Base-by-base conservation (phyloP, 2,113 vertebrate species). In the Perognathus longimembris region DNA sequence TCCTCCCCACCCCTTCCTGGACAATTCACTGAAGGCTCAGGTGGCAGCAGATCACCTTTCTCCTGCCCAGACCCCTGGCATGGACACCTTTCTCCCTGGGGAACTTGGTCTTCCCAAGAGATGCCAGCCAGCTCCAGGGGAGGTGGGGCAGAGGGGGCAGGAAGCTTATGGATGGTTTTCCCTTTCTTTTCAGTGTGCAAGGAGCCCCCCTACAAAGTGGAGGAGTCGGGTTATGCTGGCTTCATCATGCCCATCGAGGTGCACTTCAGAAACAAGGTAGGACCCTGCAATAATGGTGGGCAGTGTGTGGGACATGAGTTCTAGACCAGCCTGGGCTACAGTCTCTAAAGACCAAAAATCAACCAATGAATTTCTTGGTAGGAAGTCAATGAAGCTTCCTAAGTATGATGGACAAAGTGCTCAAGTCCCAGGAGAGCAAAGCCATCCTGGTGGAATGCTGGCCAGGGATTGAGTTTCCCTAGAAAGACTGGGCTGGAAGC, bases 201-300 rank as follows among this genome's bases (percentile, higher is more conserved):
- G 97, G 99, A 99, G 97, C 99, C 99, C 88, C 99, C 99, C 7
- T 99, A 99, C 98, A 99, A 99, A 97, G 99, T 99, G 97, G 99
- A 99, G 93, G 99, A 99, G 97, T 99, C 99, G 80, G 99, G 99
- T 80, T 99, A 99, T 0, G 99, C 99, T 38, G 99, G 99, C 92
- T 99, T 99, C 98, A 99, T 99, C 96, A 99, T 99, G 99, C 99
- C 99, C 69, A 99, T 99, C 86, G 99, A 99, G 97, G 99, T 99
- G 92, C 98, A 99, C 98, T 99, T 99, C 98, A 99, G 99, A 97
- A 99, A 99, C 98, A 99, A 99, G 99, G 99, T 99, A 97, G 85
- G 95, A 28, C 10, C 36, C 70, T 32, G 42, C 57, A 63, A 3
- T 30, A 10, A 21, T 1, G 12, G 28, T 42, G 2, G 14, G 42